Evolutionary conservation across 2,888 invertebrate species (phyloP), one percentile per base, ranked within the genome.

Genomic region (Chymomyza fuscimana): DNA sequence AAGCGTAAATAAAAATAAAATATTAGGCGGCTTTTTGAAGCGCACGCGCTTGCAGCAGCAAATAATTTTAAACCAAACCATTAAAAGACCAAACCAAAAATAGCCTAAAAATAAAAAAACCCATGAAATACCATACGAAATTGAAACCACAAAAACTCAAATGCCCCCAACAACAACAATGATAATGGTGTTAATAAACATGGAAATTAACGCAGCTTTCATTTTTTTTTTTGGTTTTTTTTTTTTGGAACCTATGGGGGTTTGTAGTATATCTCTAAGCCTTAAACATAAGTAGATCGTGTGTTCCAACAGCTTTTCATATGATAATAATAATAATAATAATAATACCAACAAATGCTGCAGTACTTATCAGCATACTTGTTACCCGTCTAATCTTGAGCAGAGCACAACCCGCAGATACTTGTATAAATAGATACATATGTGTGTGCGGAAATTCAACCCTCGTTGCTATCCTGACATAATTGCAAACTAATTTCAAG

Each of bases 21-120:
- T 22, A 54, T 78, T 80, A 67, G 77, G 69, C 73, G 70, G 70
- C 80, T n/a, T n/a, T n/a, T n/a, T n/a, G n/a, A n/a, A n/a, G n/a
- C n/a, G n/a, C n/a, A n/a, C n/a, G n/a, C n/a, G n/a, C n/a, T 70
- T 77, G 66, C 67, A 65, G 67, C 66, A 65, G 58, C 29, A 62
- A n/a, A 22, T 7, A 69, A 65, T 67, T 50, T 63, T 63, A 63
- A 75, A 65, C 40, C 12, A 12, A 40, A 40, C 40, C 40, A 40
- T 40, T 40, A 40, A 40, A 40, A 7, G 12, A 40, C 40, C 9
- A 32, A 32, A 7, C 32, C 32, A 9, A 32, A 32, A 32, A 32
- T 7, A 32, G 4, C 25, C 25, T 25, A 0, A 25, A 25, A 25
- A 25, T 2, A 3, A 25, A 25, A 25, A 25, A 32, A 32, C 58